Percentiles rank a stretch among this genome's conserved stretches.
Evolutionary conservation across 2,797 vertebrate species (phyloP).

Genomic region (Melanotaenia pygmaea): DNA sequence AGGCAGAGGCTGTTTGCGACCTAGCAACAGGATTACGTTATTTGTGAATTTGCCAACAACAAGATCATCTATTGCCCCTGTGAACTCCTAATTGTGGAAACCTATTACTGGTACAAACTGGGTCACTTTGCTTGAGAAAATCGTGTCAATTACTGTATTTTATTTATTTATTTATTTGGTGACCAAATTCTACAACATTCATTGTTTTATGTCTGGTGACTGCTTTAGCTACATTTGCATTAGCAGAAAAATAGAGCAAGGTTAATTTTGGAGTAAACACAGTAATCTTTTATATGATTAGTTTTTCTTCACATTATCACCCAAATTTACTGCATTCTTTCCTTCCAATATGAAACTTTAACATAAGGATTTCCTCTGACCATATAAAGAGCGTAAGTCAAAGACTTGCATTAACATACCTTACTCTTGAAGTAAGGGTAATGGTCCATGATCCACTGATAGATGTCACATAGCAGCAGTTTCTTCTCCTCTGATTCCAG

Average conservation of each 20-base stretch:
- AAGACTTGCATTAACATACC: conserved; percentile 66
- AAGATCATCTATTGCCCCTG: conserved; percentile 69
- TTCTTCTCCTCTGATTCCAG: conserved; percentile 87
- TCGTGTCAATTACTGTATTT: conserved; percentile 24
- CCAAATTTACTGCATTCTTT: conserved; percentile 5
- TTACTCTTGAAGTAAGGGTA: conserved; percentile 90
- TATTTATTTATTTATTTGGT: not conserved
- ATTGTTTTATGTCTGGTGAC: not conserved
- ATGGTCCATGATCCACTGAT: conserved; percentile 91
- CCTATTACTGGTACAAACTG: conserved; percentile 70
- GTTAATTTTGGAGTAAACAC: not conserved
- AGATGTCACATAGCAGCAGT: conserved; percentile 88
- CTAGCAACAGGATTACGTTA: conserved; percentile 79
- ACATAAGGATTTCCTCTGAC: not conserved
- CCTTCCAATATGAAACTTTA: not conserved
- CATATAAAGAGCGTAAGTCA: not conserved
- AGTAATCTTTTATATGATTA: not conserved
- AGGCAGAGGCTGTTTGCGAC: conserved; percentile 68
- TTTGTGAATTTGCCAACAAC: conserved; percentile 77
- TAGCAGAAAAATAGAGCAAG: not conserved
- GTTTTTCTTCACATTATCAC: not conserved
- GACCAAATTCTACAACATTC: not conserved
- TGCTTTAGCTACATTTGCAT: not conserved
- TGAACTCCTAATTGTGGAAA: conserved; percentile 65
- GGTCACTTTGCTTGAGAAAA: conserved; percentile 52